Evolutionary conservation across 2,113 vertebrate species (phyloP), one percentile per base, ranked within the genome.

Genomic region (Platycercus adscitus): DNA sequence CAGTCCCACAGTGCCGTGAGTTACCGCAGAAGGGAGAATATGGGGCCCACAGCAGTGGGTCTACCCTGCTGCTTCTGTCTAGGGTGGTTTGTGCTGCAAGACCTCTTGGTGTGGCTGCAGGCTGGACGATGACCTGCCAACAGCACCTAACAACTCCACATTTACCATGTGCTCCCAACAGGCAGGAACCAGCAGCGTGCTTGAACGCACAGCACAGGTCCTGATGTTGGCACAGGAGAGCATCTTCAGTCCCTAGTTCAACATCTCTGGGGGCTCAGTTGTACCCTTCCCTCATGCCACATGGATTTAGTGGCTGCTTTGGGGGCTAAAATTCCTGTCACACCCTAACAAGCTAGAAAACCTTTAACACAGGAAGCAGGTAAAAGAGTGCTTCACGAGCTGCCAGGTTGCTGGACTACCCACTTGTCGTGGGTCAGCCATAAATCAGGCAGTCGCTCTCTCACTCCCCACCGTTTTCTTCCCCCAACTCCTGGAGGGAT

Each of bases 11-110:
- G 23, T 43, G 39, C 52, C 39, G 7, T 9, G 20, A 19, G 23
- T n/a, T 83, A 26, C 9, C 23, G 29, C 63, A 65, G 35, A 61
- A 86, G 41, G 44, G 47, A 50, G 33, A 69, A 46, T 1, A 10
- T 5, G 28, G 31, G 23, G 53, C 17, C 37, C 1, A 3, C 1
- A 33, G 61, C n/a, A 75, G 46, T 0, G 1, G 5, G 8, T 50
- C 66, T 28, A 11, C 52, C 58, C 61, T 43, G 25, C 56, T 58
- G 26, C 29, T 65, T 35, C n/a, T 33, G 60, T 66, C 31, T 5
- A 7, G 2, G 2, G 44, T 13, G 7, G 39, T 23, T 23, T 64
- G 29, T 70, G 43, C 29, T 61, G 35, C 64, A 61, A 37, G 44
- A 60, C 20, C 37, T 55, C 4, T 2, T 13, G 26, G 78, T 37